Evolutionary conservation across 2,888 invertebrate species (phyloP), one percentile per base, ranked within the genome.

Genomic region (Litoditis marina): DNA sequence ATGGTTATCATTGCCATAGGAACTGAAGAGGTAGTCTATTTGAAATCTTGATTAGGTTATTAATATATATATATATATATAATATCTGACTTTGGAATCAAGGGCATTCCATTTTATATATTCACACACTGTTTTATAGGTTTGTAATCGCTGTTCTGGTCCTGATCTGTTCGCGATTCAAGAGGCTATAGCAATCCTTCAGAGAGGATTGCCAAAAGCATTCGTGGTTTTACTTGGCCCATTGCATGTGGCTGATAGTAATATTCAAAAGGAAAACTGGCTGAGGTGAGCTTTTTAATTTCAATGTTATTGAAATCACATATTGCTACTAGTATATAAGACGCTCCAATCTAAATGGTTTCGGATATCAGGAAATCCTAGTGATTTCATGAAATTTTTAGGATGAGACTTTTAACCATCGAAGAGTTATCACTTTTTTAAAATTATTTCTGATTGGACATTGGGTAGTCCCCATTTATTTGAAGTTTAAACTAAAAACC

Each of bases 1-100:
- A 75, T 82, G 79, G 63, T 82, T 39, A 77, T 81, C 44, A 74
- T 82, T 19, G 79, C 82, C 7, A 77, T 82, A 31, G 82, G 82
- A 30, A 79, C 79, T 1, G 79, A 82, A 60, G 80, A 82, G 71
- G 76, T 78, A 25, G 52, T 36, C 13, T 28, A 6, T n/a, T n/a
- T 32, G 6, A 22, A 25, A n/a, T 60, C 27, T 52, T 7, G 52
- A 22, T 67, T 8, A 8, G 27, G 8, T 11, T n/a, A 8, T n/a
- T 36, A n/a, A 16, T n/a, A n/a, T n/a, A n/a, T n/a, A n/a, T n/a
- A n/a, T n/a, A n/a, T n/a, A n/a, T n/a, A n/a, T n/a, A n/a, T n/a
- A n/a, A n/a, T n/a, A n/a, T n/a, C n/a, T n/a, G n/a, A n/a, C n/a
- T 36, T 22, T 64, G 16, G 47, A 16, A 46, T 11, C 22, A 46